A percentile compares a stretch with the other conserved stretches of the same genome.
phyloP scores from a whole-genome alignment of 2,888 invertebrate genomes.

The Epirrhoe alternata region DNA sequence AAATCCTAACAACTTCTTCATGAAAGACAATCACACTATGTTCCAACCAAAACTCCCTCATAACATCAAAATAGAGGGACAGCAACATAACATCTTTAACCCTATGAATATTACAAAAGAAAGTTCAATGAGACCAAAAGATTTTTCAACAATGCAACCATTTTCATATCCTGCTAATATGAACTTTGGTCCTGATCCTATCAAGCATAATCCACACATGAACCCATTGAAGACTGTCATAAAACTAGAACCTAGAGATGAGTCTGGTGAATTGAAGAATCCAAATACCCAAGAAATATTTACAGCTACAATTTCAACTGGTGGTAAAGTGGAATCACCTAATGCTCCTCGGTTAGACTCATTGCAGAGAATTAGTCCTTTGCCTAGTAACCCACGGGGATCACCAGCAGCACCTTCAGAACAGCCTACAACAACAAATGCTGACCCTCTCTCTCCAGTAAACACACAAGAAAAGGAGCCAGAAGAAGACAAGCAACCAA shows the following conservation, averaged over 20 bases:
- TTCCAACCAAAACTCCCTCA: conserved; percentile 77
- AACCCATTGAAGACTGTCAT: conserved; percentile 82
- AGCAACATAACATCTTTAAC: conserved; percentile 73
- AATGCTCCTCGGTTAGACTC: conserved; percentile 74
- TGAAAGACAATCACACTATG: conserved; percentile 74
- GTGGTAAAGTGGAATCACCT: conserved; percentile 75
- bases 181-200: conserved; percentile 73
- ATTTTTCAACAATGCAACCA: conserved; percentile 71
- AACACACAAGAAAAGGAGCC: conserved; percentile 77
- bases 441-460: conserved; percentile 78
- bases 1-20: conserved; percentile 78
- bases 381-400: conserved; percentile 72
- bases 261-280: conserved; percentile 75
- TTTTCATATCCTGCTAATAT: conserved; percentile 74
- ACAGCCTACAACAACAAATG: conserved; percentile 70
- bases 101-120: conserved; percentile 78
- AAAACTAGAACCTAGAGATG: conserved; percentile 82
- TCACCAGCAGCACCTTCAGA: conserved; percentile 78
- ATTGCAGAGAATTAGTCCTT: conserved; percentile 77
- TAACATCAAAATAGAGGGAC: conserved; percentile 78
- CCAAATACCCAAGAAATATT: conserved; percentile 81
- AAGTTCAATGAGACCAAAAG: conserved; percentile 74
- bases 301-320: conserved; percentile 78
- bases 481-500: conserved; percentile 79
- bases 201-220: conserved; percentile 74